These are phyloP conservation scores for Pecten maximus DNA, from an alignment of 2,888 invertebrate genomes.

Conservation along the genomic window DNA sequence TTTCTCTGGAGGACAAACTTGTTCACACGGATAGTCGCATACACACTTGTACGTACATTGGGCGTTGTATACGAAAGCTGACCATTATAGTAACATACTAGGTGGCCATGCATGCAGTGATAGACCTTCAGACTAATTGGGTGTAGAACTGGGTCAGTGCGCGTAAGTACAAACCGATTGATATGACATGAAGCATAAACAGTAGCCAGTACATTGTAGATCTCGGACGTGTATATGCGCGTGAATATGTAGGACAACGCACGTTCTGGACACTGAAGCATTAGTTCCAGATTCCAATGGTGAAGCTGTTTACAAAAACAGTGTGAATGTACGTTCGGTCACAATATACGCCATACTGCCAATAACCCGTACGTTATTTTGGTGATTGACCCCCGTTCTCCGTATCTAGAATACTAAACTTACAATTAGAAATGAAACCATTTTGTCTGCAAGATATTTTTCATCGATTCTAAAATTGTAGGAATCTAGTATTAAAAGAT, in stretches of 20 bases:
- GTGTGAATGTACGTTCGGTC: not conserved
- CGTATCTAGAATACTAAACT: no score
- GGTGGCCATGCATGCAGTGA: not conserved
- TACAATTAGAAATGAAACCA: no score
- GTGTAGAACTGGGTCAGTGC: not conserved
- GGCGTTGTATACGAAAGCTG: not conserved
- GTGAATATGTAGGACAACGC: not conserved
- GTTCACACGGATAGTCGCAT: no score
- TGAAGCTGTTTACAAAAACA: not conserved
- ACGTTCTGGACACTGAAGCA: not conserved
- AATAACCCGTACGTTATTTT: no score
- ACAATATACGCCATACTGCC: no score
- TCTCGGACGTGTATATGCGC: not conserved
- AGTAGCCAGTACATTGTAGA: not conserved
- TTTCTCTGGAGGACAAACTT: no score
- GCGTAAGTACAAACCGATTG: not conserved
- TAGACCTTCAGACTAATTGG: not conserved
- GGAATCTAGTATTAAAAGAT: no score
- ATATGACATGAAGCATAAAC: not conserved
- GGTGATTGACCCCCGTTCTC: no score
- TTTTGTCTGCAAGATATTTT: no score
- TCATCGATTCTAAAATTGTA: no score
- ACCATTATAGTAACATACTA: not conserved
- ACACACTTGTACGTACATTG: not conserved
- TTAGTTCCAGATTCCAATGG: not conserved